These are phyloP conservation scores for Synanthedon myopaeformis DNA, from an alignment of 2,888 invertebrate species.

Conservation along the genomic window DNA sequence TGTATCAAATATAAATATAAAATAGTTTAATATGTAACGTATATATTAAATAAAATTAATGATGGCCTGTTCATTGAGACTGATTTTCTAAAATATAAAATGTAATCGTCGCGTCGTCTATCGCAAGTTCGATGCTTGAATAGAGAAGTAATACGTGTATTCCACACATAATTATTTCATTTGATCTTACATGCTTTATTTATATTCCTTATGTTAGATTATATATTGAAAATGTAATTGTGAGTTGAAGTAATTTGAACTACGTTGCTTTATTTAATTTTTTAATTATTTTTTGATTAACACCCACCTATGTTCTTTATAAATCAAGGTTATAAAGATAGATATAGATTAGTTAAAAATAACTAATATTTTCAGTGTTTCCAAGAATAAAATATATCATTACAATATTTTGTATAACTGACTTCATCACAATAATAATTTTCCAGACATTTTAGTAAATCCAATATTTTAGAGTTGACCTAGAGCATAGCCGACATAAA, in stretches of 20 bases:
- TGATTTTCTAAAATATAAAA: slow-evolving; percentile 53
- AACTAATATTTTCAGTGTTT: too few relatives aligned
- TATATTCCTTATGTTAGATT: neutral
- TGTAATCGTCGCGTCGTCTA: slow-evolving; percentile 1
- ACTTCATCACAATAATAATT: too few relatives aligned
- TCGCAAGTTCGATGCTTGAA: slow-evolving; percentile 1
- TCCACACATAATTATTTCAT: neutral
- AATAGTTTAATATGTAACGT: slow-evolving; percentile 28
- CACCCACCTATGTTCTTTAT: too few relatives aligned
- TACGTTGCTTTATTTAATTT: neutral
- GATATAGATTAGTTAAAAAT: too few relatives aligned
- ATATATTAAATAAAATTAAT: slow-evolving; percentile 12
- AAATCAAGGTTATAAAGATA: too few relatives aligned
- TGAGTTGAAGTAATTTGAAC: neutral
- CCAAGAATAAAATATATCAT: too few relatives aligned
- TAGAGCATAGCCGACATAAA: too few relatives aligned
- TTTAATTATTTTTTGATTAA: too few relatives aligned
- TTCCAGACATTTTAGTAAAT: too few relatives aligned
- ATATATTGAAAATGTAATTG: neutral
- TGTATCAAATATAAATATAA: slow-evolving; percentile 30
- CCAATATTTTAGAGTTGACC: too few relatives aligned
- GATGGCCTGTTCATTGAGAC: slow-evolving; percentile 68
- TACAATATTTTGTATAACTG: too few relatives aligned
- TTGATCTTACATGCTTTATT: neutral
- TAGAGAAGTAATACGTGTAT: neutral